Percentiles rank a stretch among this genome's conserved stretches.
These are phyloP conservation scores for Pseudochirops cupreus DNA, from an alignment of 2,797 vertebrate species.

Conservation along the genomic window DNA sequence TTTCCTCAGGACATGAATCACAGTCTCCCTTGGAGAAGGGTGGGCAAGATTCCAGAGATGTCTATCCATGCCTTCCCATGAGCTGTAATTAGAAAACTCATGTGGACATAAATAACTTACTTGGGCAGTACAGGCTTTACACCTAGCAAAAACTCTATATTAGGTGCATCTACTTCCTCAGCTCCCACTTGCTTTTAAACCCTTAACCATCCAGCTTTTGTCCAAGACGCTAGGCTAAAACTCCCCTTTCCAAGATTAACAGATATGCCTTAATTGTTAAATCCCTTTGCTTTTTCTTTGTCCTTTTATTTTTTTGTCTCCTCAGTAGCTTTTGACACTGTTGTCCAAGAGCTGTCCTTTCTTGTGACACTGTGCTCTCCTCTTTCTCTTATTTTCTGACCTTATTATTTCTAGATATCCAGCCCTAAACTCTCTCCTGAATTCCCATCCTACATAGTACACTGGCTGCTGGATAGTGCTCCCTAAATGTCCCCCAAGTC, in stretches of 20 bases:
- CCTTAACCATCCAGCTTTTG: not conserved
- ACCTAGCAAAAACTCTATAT: not conserved
- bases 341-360: not conserved
- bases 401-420: not conserved
- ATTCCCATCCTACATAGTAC: not conserved
- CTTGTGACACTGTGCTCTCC: not conserved
- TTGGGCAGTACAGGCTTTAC: not conserved
- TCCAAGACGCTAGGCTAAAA: not conserved
- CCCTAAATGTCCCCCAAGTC: not conserved
- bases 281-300: not conserved
- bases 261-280: not conserved
- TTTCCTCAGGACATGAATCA: not conserved
- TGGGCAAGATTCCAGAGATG: not conserved
- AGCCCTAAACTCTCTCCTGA: not conserved
- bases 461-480: not conserved
- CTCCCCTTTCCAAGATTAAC: not conserved
- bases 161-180: not conserved
- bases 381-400: not conserved
- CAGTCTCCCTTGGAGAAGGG: not conserved
- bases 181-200: not conserved
- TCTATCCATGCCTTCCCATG: not conserved
- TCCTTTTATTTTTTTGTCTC: not conserved
- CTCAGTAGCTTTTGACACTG: not conserved
- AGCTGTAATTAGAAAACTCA: not conserved
- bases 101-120: not conserved